phyloP scores from a whole-genome alignment of 1,140 invertebrate species.

The Panagrolaimus sp. region DNA sequence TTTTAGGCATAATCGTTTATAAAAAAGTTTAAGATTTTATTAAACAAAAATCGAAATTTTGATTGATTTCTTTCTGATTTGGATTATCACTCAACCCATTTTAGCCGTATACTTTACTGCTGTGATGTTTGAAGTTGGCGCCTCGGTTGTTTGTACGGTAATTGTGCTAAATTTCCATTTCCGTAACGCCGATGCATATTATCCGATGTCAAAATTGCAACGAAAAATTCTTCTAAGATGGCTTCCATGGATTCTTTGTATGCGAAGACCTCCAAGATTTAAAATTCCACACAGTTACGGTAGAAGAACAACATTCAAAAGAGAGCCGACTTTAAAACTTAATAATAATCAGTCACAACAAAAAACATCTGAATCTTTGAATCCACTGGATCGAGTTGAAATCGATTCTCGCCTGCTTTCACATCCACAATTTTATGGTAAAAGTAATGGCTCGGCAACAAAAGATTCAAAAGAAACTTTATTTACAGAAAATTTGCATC shows the following conservation, averaged over 20 bases:
- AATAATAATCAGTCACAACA: too few relatives aligned
- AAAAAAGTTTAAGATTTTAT: too few relatives aligned
- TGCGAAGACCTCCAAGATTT: slow-evolving; percentile 75
- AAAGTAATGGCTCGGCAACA: slow-evolving; percentile 1
- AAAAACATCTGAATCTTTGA: neutral
- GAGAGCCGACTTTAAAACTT: too few relatives aligned
- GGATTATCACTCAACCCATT: too few relatives aligned
- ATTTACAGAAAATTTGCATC: neutral
- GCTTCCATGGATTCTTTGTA: slow-evolving; percentile 87
- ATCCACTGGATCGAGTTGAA: neutral
- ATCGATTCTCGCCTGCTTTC: neutral
- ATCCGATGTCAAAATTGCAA: slow-evolving; percentile 91
- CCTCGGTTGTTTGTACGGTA: slow-evolving; percentile 95
- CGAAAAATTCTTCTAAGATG: slow-evolving; percentile 87
- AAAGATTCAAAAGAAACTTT: neutral
- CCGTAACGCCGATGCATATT: slow-evolving; percentile 87
- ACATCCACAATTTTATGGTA: slow-evolving; percentile 2
- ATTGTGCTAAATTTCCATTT: slow-evolving; percentile 99
- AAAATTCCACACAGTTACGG: slow-evolving; percentile 14
- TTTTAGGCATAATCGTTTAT: too few relatives aligned
- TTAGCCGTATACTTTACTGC: slow-evolving; percentile 98
- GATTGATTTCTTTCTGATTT: too few relatives aligned
- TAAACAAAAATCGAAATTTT: too few relatives aligned
- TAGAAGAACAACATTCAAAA: neutral
- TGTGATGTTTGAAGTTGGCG: slow-evolving; percentile 99